These are phyloP conservation scores for Porites divaricata DNA, from an alignment of 92 coral and sea anemone species.

Conservation along the genomic window DNA sequence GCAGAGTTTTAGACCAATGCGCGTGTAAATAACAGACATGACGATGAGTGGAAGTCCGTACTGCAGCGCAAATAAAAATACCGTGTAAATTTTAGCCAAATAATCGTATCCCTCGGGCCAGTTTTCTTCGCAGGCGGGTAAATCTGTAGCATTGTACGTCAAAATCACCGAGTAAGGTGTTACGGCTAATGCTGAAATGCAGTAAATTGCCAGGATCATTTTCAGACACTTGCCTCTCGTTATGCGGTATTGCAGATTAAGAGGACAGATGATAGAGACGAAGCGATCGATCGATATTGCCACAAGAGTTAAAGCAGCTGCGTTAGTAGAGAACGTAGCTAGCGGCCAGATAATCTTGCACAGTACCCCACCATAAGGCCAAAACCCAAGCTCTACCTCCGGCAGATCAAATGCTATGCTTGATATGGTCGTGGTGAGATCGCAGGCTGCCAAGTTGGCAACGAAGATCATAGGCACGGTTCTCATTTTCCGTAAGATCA, in stretches of 20 bases:
- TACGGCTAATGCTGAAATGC: constrained; percentile 62
- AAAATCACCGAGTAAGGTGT: constrained; percentile 70
- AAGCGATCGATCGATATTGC: constrained; percentile 93
- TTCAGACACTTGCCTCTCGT: constrained; percentile 73
- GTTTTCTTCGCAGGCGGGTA: constrained; percentile 70
- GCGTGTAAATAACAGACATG: constrained; percentile 70
- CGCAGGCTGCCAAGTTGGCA: constrained; percentile 94
- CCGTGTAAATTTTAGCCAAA: constrained; percentile 76
- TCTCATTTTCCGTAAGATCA: constrained; percentile 70
- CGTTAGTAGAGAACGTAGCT: constrained; percentile 85
- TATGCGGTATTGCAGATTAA: constrained; percentile 76
- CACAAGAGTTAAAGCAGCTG: constrained; percentile 88
- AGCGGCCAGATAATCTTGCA: constrained; percentile 88
- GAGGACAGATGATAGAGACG: constrained; percentile 83
- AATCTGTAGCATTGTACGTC: constrained; percentile 4
- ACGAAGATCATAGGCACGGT: constrained; percentile 88
- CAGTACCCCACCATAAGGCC: constrained; percentile 86
- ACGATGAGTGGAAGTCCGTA: constrained; percentile 82
- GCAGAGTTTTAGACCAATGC: constrained; percentile 71
- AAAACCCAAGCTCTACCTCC: constrained; percentile 65
- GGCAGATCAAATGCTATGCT: constrained; percentile 90
- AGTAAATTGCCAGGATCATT: constrained; percentile 63
- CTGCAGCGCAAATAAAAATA: constrained; percentile 81
- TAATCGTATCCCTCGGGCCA: constrained; percentile 67
- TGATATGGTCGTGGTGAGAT: constrained; percentile 81